These are phyloP conservation scores for Nothobranchius kuhntae DNA, from an alignment of 2,113 vertebrate genomes.

Conservation along the genomic window DNA sequence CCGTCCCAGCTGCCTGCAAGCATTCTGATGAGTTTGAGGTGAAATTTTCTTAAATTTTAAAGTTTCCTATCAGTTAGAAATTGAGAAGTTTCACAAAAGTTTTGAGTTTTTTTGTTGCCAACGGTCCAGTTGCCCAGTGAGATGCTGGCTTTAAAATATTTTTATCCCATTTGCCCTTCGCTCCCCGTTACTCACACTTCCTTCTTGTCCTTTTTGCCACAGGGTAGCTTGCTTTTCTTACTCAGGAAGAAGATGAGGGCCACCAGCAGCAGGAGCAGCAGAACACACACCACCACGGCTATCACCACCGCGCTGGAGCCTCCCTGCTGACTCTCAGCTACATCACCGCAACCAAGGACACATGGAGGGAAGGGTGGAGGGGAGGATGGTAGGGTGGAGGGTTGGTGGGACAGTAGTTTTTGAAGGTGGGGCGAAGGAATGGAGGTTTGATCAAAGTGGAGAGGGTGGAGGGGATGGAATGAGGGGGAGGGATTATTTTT, in stretches of 20 bases:
- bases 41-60: too few relatives aligned
- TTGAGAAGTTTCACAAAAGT: too few relatives aligned
- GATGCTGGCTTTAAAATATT: too few relatives aligned
- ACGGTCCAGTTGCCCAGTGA: too few relatives aligned
- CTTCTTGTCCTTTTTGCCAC: constrained; percentile 80
- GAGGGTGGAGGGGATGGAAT: constrained; percentile 1
- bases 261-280: constrained; percentile 86
- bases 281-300: constrained; percentile 88
- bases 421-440: constrained; percentile 11
- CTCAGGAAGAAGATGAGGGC: constrained; percentile 85
- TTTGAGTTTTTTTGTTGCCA: too few relatives aligned
- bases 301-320: constrained; percentile 85
- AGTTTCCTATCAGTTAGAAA: too few relatives aligned
- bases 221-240: constrained; percentile 83
- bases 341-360: constrained; percentile 49
- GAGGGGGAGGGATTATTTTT: constrained; percentile 22
- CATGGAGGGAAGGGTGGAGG: constrained; percentile 24
- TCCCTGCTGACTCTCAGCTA: constrained; percentile 81
- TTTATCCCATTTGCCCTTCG: background rate
- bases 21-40: too few relatives aligned
- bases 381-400: constrained; percentile 8
- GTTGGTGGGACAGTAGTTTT: constrained; percentile 16
- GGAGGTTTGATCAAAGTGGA: constrained; percentile 25
- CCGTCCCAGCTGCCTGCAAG: too few relatives aligned
- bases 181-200: constrained; percentile 82